phyloP scores from a whole-genome alignment of 2,888 invertebrate species.

The Pyrrhia umbra region DNA sequence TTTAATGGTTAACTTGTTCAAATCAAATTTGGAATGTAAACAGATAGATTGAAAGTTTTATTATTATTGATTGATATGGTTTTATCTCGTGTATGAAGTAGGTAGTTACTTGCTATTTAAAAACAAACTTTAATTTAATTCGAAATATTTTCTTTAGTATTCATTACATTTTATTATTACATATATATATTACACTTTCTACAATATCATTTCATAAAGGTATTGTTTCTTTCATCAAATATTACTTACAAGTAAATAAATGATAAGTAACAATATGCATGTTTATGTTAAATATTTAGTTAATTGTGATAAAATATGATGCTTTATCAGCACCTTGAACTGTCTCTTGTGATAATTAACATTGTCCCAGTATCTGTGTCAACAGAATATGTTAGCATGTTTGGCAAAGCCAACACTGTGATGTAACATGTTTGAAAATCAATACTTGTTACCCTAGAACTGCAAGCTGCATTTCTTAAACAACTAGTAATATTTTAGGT shows the following conservation, averaged over 20 bases:
- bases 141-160: no score
- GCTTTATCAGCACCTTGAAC: slow-evolving; percentile 53
- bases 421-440: slow-evolving; percentile 5
- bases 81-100: no score
- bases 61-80: no score
- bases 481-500: neutral
- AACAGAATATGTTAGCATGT: slow-evolving; percentile 2
- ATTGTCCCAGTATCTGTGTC: slow-evolving; percentile 29
- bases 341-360: slow-evolving; percentile 24
- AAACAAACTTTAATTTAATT: no score
- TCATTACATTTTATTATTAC: no score
- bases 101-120: no score
- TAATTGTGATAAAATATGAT: neutral
- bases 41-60: no score
- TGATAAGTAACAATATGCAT: neutral
- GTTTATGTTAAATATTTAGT: slow-evolving; percentile 16
- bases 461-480: neutral
- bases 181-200: no score
- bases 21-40: no score
- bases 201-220: no score
- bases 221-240: neutral
- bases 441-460: neutral
- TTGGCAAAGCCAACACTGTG: slow-evolving; percentile 1
- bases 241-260: neutral
- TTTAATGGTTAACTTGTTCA: no score